Percentiles rank a stretch among this genome's conserved stretches.
phyloP scores from a whole-genome alignment of 2,888 invertebrate species.

The Plebejus melissa region DNA sequence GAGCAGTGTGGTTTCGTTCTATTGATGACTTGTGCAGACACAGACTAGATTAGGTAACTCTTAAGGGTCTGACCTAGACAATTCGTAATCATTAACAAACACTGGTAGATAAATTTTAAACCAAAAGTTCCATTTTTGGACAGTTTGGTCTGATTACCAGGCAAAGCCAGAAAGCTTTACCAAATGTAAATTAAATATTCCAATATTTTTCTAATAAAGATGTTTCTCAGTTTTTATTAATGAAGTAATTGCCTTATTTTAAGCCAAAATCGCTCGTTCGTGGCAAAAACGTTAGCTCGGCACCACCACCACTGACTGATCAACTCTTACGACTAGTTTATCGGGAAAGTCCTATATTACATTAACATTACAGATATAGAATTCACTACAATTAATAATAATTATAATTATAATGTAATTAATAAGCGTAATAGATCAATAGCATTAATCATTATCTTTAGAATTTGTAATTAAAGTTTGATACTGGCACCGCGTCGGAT shows the following conservation, averaged over 20 bases:
- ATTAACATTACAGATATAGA: constrained; percentile 68
- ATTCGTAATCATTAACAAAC: background rate
- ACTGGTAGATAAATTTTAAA: background rate
- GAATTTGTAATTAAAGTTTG: constrained; percentile 39
- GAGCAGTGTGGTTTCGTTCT: background rate
- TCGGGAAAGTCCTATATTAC: constrained; percentile 41
- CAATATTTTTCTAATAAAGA: background rate
- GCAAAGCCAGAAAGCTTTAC: no score
- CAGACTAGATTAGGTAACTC: background rate
- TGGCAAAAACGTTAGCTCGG: background rate
- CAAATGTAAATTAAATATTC: background rate
- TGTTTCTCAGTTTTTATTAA: background rate
- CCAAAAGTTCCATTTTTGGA: no score
- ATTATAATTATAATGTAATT: constrained; percentile 63
- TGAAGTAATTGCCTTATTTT: background rate
- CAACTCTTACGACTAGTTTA: constrained; percentile 38
- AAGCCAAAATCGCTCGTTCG: background rate
- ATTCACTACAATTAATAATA: constrained; percentile 58
- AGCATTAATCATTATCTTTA: constrained; percentile 72
- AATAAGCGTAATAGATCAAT: constrained; percentile 79
- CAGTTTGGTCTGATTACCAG: no score
- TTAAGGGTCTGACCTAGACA: background rate
- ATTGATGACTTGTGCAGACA: background rate
- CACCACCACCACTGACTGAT: background rate
- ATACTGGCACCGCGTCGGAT: background rate